Conservation (phyloP, 1,140 invertebrate genomes). For the Eumaeus atala region DNA sequence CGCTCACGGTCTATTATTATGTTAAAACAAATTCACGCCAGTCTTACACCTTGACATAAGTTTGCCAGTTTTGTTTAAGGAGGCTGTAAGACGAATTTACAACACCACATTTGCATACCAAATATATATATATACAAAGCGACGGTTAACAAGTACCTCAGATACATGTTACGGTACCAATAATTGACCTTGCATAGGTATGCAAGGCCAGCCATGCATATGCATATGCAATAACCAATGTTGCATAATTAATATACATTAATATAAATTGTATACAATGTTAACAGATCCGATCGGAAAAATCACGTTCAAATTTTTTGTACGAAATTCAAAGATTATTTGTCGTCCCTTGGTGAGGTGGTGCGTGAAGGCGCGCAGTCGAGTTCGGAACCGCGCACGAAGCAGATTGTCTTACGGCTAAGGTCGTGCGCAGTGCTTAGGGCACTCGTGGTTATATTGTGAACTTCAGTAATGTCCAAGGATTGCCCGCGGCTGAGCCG, state of each 20-base stretch:
- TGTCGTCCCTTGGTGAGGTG: background rate
- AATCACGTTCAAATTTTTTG: too few species aligned
- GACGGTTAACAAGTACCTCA: background rate
- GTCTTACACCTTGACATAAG: background rate
- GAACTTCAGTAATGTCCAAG: slow-evolving; percentile 45
- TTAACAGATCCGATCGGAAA: too few species aligned
- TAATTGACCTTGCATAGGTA: background rate
- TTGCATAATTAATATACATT: too few species aligned
- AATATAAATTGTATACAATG: too few species aligned
- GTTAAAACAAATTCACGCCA: background rate
- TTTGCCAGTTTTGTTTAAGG: too few species aligned
- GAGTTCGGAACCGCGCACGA: slow-evolving; percentile 46
- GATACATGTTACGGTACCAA: background rate
- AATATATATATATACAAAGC: background rate
- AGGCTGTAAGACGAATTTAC: background rate
- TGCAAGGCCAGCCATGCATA: too few species aligned
- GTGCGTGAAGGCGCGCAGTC: slow-evolving; percentile 32
- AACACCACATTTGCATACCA: background rate
- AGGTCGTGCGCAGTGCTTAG: slow-evolving; percentile 43
- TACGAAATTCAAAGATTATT: background rate
- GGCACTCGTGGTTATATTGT: slow-evolving; percentile 11
- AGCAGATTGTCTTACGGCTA: slow-evolving; percentile 56
- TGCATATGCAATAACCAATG: too few species aligned
- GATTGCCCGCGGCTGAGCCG: slow-evolving; percentile 45
- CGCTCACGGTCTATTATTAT: background rate